phyloP scores from a whole-genome alignment of 2,888 invertebrate species.

The Pseudolycoriella hygida region DNA sequence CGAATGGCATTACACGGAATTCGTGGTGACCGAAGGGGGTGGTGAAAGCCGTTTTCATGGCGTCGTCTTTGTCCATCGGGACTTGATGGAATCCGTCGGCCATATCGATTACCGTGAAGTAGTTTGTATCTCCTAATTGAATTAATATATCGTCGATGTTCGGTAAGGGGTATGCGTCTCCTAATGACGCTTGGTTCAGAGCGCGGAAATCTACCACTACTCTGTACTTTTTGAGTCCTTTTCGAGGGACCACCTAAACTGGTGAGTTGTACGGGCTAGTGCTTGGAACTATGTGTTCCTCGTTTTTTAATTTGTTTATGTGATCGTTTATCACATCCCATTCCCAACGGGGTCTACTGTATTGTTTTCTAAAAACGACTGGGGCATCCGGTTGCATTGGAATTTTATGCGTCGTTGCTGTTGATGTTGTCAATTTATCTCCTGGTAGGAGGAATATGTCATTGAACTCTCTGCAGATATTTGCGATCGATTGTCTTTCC shows the following conservation, averaged over 20 bases:
- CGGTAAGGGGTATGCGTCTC: too few species aligned
- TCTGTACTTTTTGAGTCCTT: too few species aligned
- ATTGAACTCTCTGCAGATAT: neutral
- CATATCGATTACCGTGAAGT: neutral
- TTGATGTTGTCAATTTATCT: neutral
- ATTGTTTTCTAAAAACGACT: neutral
- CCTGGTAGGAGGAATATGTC: neutral
- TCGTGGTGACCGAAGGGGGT: slow-evolving; percentile 8
- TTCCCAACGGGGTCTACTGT: neutral
- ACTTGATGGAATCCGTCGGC: neutral
- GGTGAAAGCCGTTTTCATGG: slow-evolving; percentile 12
- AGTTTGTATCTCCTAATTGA: slow-evolving; percentile 18
- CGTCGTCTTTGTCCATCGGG: neutral
- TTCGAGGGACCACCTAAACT: neutral
- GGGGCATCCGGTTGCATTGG: neutral
- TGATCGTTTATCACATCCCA: neutral
- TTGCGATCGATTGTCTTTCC: neutral
- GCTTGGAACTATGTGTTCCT: neutral
- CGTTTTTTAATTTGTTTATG: neutral
- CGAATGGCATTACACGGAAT: slow-evolving; percentile 8
- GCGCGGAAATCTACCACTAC: too few species aligned
- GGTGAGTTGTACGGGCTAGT: neutral
- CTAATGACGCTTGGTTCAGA: too few species aligned
- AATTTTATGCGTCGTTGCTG: neutral
- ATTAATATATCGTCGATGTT: too few species aligned